A percentile compares a stretch with the other conserved stretches of the same genome.
These are phyloP conservation scores for Stenopsyche tienmushanensis DNA, from an alignment of 1,140 invertebrate genomes.

Conservation along the genomic window DNA sequence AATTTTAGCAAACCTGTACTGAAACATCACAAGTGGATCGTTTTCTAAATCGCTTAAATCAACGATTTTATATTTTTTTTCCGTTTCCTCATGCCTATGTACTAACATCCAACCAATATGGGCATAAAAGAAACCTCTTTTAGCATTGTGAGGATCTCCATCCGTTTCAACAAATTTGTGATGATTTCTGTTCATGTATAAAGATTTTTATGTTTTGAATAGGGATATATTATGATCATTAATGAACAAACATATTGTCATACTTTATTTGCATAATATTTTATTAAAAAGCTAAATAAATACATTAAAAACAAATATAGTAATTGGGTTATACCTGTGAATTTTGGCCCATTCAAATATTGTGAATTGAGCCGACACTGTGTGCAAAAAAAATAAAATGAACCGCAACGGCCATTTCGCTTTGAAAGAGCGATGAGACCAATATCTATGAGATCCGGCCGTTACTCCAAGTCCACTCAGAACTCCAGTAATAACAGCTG, in stretches of 20 bases:
- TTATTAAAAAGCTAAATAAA: too few species aligned
- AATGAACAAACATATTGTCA: too few species aligned
- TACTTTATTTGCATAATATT: too few species aligned
- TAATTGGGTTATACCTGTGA: slow-evolving; percentile 62
- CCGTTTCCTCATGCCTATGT: slow-evolving; percentile 82
- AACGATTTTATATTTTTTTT: slow-evolving; percentile 67
- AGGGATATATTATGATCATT: too few species aligned
- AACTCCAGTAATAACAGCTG: slow-evolving; percentile 42
- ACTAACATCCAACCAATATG: slow-evolving; percentile 89
- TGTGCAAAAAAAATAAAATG: slow-evolving; percentile 68
- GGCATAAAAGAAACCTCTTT: slow-evolving; percentile 88
- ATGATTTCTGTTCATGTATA: too few species aligned
- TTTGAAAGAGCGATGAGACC: slow-evolving; percentile 82
- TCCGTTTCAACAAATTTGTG: slow-evolving; percentile 89
- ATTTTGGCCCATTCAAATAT: slow-evolving; percentile 74
- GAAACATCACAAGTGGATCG: slow-evolving; percentile 75
- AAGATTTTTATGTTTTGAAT: too few species aligned
- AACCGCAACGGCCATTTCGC: slow-evolving; percentile 72
- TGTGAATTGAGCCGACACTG: slow-evolving; percentile 71
- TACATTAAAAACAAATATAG: too few species aligned
- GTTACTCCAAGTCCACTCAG: slow-evolving; percentile 70
- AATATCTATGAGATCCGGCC: slow-evolving; percentile 80
- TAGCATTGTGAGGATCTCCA: slow-evolving; percentile 87
- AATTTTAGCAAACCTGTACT: slow-evolving; percentile 72
- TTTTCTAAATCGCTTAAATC: slow-evolving; percentile 76